Evolutionary conservation across 2,113 vertebrate genomes (phyloP).

Genomic region (Felis chaus): DNA sequence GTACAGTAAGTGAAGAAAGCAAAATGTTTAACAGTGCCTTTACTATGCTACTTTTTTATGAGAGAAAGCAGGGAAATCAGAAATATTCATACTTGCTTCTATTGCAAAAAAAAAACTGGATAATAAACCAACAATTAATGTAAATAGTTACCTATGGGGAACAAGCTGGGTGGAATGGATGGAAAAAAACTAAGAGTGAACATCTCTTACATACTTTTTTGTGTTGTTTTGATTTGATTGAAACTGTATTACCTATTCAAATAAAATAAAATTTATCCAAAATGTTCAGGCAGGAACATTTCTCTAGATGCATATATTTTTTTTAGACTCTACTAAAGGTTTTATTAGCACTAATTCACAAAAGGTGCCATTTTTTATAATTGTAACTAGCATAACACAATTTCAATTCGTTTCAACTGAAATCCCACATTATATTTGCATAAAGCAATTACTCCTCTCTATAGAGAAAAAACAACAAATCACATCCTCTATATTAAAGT

Average conservation of each 20-base stretch:
- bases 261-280: conserved; percentile 42
- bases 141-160: background rate
- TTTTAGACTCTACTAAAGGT: conserved; percentile 16
- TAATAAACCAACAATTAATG: background rate
- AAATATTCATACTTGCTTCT: background rate
- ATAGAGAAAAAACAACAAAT: conserved; percentile 43
- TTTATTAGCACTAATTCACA: conserved; percentile 13
- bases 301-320: background rate
- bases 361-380: background rate
- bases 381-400: conserved; percentile 8
- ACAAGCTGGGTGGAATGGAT: background rate
- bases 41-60: background rate
- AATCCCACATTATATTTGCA: conserved; percentile 12
- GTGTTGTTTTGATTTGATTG: conserved; percentile 33
- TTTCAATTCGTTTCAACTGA: background rate
- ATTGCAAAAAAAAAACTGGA: background rate
- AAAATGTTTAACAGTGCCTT: background rate
- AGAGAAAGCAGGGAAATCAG: background rate
- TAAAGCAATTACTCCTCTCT: conserved; percentile 54
- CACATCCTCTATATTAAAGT: conserved; percentile 54
- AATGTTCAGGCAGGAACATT: conserved; percentile 13
- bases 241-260: background rate
- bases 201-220: background rate
- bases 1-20: background rate
- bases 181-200: background rate